Conservation (phyloP, 2,888 invertebrate genomes). For the Megamerina dolium region DNA sequence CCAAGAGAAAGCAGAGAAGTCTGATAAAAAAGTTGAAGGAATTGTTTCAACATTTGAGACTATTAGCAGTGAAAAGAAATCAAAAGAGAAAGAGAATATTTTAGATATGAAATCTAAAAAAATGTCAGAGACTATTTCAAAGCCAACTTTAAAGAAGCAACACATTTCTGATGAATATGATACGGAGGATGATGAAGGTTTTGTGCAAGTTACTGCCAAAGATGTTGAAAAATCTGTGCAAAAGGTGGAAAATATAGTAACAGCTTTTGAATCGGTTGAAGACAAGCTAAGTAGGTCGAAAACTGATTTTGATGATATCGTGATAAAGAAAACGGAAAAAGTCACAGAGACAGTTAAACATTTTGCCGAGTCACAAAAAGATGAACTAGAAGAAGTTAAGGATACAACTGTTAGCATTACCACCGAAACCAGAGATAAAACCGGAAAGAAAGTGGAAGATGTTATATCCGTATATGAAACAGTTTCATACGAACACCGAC, state of each 20-base stretch:
- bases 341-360: conserved; percentile 15
- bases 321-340: conserved; percentile 9
- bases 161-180: no score
- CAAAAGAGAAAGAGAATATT: not conserved
- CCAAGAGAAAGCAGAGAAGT: conserved; percentile 32
- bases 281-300: not conserved
- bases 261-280: conserved; percentile 27
- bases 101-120: no score
- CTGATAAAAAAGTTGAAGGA: conserved; percentile 33
- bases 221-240: conserved; percentile 25
- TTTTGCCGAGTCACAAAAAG: conserved; percentile 12
- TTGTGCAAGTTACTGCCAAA: not conserved
- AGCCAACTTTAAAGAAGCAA: no score
- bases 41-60: conserved; percentile 35
- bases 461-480: no score
- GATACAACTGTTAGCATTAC: no score
- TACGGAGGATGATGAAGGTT: no score
- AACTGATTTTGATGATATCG: conserved; percentile 6
- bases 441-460: no score
- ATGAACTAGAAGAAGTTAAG: not conserved
- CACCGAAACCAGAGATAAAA: no score
- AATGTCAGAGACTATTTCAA: no score
- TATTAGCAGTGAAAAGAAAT: conserved; percentile 6
- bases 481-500: no score
- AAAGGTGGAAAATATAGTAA: conserved; percentile 37